A percentile compares a stretch with the other conserved stretches of the same genome.
Conservation (phyloP, 2,113 vertebrate genomes). For the Thamnaconus septentrionalis region DNA sequence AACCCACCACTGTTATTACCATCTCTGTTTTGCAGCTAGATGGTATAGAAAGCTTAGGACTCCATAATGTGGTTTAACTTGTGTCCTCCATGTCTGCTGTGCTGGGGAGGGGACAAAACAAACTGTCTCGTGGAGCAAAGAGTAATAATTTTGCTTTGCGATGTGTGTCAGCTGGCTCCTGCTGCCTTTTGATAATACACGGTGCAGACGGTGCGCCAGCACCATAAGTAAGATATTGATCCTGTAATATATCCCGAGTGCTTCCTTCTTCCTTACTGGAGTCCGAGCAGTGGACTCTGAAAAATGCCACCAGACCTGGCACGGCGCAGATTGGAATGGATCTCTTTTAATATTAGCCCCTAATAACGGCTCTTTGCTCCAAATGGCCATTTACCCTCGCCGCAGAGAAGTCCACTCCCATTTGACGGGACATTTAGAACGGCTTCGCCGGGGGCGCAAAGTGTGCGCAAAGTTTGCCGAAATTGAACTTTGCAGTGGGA, state of each 20-base stretch:
- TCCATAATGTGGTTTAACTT: constrained; percentile 21
- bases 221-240: constrained; percentile 66
- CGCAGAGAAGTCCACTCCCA: constrained; percentile 58
- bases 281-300: constrained; percentile 37
- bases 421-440: constrained; percentile 60
- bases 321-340: constrained; percentile 68
- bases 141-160: background rate
- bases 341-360: constrained; percentile 66
- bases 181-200: background rate
- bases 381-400: constrained; percentile 55
- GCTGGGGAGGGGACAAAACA: constrained; percentile 19
- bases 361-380: constrained; percentile 51
- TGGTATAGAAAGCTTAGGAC: constrained; percentile 1
- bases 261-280: constrained; percentile 45
- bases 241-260: constrained; percentile 47
- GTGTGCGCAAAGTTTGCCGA: background rate
- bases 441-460: background rate
- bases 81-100: constrained; percentile 5
- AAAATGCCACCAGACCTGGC: constrained; percentile 43
- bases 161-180: constrained; percentile 35
- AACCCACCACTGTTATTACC: constrained; percentile 7
- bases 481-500: constrained; percentile 46
- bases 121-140: background rate
- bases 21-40: background rate
- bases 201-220: constrained; percentile 43